Evolutionary conservation across 2,888 invertebrate species (phyloP).

Genomic region (Acrobasis consociella): DNA sequence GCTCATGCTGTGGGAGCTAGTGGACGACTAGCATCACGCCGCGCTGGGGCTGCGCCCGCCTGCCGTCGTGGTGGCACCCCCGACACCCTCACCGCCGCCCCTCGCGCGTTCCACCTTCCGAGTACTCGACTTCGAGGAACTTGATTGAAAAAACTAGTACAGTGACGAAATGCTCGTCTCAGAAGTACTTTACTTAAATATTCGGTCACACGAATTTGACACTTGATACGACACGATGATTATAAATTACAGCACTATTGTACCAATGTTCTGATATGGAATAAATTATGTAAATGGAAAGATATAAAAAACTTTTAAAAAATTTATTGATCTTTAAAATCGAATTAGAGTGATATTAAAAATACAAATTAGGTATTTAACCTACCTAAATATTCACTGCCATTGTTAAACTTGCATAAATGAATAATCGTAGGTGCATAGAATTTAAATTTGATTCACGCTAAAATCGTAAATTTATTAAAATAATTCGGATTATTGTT

Average conservation of each 20-base stretch:
- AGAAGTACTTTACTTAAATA: background rate
- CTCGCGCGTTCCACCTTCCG: constrained; percentile 62
- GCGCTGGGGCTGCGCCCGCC: constrained; percentile 62
- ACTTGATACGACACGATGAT: background rate
- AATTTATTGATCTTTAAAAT: constrained; percentile 1
- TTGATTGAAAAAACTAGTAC: constrained; percentile 55
- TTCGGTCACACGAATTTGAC: constrained; percentile 18
- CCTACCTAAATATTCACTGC: constrained; percentile 50
- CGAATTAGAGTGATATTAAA: constrained; percentile 9
- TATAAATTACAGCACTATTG: constrained; percentile 6
- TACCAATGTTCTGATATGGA: constrained; percentile 13
- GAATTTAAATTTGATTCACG: constrained; percentile 37
- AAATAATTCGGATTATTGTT: constrained; percentile 23
- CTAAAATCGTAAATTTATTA: constrained; percentile 27
- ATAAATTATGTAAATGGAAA: constrained; percentile 1
- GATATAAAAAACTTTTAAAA: background rate
- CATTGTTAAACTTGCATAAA: constrained; percentile 52
- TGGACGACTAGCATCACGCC: constrained; percentile 86
- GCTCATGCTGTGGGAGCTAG: constrained; percentile 95
- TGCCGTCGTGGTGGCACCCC: constrained; percentile 65
- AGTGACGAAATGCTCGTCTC: constrained; percentile 12
- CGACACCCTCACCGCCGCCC: constrained; percentile 69
- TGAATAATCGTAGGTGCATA: constrained; percentile 35
- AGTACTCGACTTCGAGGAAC: constrained; percentile 69
- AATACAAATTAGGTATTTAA: constrained; percentile 33